phyloP scores from a whole-genome alignment of 2,888 invertebrate species.

The Acrobasis consociella region DNA sequence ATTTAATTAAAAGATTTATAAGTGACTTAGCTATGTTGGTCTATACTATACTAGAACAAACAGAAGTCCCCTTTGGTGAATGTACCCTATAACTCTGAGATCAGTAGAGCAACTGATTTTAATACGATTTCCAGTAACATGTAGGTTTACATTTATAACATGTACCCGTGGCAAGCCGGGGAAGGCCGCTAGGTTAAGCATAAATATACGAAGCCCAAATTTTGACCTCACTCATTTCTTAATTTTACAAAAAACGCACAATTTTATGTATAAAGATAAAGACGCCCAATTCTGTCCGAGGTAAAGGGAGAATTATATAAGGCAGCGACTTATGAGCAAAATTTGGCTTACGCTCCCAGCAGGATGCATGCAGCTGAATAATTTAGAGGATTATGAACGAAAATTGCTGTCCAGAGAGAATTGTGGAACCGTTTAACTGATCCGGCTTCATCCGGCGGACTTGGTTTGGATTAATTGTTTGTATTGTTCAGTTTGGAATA shows the following conservation, averaged over 20 bases:
- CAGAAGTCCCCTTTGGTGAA: too few relatives aligned
- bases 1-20: too few relatives aligned
- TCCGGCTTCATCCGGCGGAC: constrained; percentile 10
- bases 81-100: too few relatives aligned
- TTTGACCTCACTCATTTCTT: too few relatives aligned
- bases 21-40: too few relatives aligned
- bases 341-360: constrained; percentile 49
- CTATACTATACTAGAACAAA: too few relatives aligned
- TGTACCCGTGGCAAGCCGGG: too few relatives aligned
- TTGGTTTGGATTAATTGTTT: constrained; percentile 15
- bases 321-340: constrained; percentile 31
- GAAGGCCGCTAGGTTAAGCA: too few relatives aligned
- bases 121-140: too few relatives aligned
- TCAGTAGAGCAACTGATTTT: too few relatives aligned
- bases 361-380: constrained; percentile 56
- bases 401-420: constrained; percentile 46
- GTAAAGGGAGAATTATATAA: constrained; percentile 21
- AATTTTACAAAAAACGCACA: background rate
- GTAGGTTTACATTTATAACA: too few relatives aligned
- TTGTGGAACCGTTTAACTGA: constrained; percentile 18
- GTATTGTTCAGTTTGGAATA: constrained; percentile 1
- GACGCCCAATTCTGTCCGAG: background rate
- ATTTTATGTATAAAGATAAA: background rate
- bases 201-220: too few relatives aligned
- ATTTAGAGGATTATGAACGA: constrained; percentile 56